These are phyloP conservation scores for Epicauta chinensis DNA, from an alignment of 1,140 invertebrate genomes.

Conservation along the genomic window DNA sequence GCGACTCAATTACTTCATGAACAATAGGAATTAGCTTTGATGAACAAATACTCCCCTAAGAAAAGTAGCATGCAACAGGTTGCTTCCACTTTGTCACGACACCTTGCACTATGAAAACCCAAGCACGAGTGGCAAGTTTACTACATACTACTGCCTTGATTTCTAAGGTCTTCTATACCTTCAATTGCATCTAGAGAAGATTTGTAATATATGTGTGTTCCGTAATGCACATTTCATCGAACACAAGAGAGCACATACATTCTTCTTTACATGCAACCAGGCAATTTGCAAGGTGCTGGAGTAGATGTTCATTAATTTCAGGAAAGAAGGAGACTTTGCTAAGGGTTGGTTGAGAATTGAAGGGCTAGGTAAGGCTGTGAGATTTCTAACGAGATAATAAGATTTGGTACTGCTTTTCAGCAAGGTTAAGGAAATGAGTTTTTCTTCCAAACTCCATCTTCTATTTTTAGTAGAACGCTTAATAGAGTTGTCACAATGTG, in stretches of 20 bases:
- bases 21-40: not conserved
- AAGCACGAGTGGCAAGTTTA: constrained; percentile 2
- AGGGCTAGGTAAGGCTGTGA: constrained; percentile 8
- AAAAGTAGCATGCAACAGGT: constrained; percentile 4
- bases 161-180: constrained; percentile 5
- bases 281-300: constrained; percentile 8
- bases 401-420: constrained; percentile 9
- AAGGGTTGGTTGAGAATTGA: constrained; percentile 5
- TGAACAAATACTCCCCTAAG: not conserved
- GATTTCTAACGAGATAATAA: constrained; percentile 1
- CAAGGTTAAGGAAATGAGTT: constrained; percentile 14
- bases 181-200: not conserved
- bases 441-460: constrained; percentile 18
- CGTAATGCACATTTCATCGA: constrained; percentile 16
- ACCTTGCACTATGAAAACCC: constrained; percentile 9
- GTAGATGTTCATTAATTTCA: constrained; percentile 12
- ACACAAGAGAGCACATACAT: constrained; percentile 6
- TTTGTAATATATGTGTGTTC: constrained; percentile 12
- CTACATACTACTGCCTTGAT: not conserved
- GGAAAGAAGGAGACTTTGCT: constrained; percentile 10
- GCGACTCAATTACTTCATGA: not conserved
- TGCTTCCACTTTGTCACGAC: constrained; percentile 4
- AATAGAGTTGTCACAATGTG: too few species aligned
- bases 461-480: not conserved
- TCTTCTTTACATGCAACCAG: constrained; percentile 8